Evolutionary conservation across 2,113 vertebrate genomes (phyloP).

Genomic region (Progne subis): DNA sequence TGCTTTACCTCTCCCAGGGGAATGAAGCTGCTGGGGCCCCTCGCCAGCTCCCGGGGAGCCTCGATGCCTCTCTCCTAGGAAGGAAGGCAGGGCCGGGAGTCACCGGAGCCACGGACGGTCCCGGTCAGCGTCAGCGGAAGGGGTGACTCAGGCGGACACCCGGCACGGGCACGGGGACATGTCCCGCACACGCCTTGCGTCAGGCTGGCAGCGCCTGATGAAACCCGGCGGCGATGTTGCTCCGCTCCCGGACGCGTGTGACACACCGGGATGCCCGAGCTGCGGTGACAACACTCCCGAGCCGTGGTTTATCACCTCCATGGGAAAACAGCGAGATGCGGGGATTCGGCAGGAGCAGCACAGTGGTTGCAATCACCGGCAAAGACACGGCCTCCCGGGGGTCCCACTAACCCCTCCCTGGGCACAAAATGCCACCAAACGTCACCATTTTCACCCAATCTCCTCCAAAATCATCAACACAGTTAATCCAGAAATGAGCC

Average conservation of each 20-base stretch:
- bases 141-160: constrained; percentile 9
- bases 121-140: neutral
- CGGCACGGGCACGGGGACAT: neutral
- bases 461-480: neutral
- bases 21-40: constrained; percentile 74
- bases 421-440: neutral
- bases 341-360: neutral
- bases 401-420: rapidly evolving
- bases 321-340: rapidly evolving
- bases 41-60: constrained; percentile 13
- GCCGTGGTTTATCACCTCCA: rapidly evolving
- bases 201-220: neutral
- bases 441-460: rapidly evolving
- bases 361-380: neutral
- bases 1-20: constrained; percentile 66
- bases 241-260: neutral
- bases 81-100: neutral
- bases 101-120: neutral
- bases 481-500: neutral
- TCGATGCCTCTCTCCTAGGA: constrained; percentile 51
- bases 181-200: neutral
- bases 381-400: rapidly evolving
- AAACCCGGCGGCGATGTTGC: neutral
- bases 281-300: neutral
- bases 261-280: neutral